Percentiles rank a stretch among this genome's conserved stretches.
Evolutionary conservation across 2,113 vertebrate species (phyloP).

Genomic region (Microcebus tavaratra): DNA sequence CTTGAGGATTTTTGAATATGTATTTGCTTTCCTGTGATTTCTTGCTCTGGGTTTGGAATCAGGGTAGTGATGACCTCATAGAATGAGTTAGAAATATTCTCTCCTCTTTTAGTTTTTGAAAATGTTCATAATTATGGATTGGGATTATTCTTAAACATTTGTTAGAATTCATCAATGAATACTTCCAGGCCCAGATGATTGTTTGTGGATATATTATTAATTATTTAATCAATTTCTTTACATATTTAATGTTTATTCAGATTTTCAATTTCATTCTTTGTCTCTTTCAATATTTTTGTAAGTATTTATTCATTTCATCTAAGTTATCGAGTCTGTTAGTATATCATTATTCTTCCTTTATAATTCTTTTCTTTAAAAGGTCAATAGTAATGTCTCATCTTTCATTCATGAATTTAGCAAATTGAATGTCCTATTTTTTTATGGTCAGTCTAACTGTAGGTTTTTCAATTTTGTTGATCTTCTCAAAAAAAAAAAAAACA

Average conservation of each 20-base stretch:
- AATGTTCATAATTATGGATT: background rate
- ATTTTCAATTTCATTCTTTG: background rate
- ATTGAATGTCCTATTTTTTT: background rate
- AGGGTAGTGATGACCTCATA: background rate
- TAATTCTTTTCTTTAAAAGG: no score
- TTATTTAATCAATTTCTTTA: background rate
- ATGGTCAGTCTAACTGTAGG: background rate
- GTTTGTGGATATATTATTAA: background rate
- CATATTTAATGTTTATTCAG: background rate
- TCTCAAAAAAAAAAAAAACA: background rate
- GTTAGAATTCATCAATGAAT: background rate
- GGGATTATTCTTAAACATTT: background rate
- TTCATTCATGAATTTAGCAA: background rate
- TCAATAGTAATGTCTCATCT: background rate
- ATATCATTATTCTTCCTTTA: no score
- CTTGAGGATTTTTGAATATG: background rate
- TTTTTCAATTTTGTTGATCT: background rate
- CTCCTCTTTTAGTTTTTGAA: background rate
- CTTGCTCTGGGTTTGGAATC: background rate
- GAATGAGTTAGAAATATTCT: background rate
- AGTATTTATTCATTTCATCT: background rate
- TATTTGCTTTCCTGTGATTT: background rate
- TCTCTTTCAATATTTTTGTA: background rate
- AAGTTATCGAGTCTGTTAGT: no score
- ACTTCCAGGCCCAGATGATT: background rate